Percentiles rank a stretch among this genome's conserved stretches.
phyloP scores from a whole-genome alignment of 2,797 vertebrate genomes.

The Loris lydekkerianus region DNA sequence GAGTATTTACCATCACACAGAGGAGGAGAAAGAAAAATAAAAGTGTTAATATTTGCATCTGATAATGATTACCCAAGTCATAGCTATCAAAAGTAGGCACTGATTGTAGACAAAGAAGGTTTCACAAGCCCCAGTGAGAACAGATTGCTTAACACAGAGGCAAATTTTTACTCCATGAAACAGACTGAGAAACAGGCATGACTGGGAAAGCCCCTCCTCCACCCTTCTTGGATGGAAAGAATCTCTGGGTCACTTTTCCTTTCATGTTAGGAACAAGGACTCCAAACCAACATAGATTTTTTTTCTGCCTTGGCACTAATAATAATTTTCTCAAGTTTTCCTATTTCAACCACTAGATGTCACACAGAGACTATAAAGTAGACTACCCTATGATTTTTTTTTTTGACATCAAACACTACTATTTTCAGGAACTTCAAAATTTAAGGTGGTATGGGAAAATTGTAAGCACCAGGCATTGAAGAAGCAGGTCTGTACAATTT shows the following conservation, averaged over 20 bases:
- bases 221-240: background rate
- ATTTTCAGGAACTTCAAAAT: conserved; percentile 1
- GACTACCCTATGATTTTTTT: background rate
- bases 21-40: background rate
- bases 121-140: background rate
- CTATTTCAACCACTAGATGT: conserved; percentile 80
- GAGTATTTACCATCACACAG: background rate
- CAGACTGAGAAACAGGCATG: conserved; percentile 17
- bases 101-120: background rate
- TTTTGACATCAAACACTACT: background rate
- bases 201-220: background rate
- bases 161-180: background rate
- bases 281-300: background rate
- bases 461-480: background rate
- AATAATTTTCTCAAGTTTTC: conserved; percentile 45
- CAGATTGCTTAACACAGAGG: background rate
- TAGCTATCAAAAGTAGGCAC: background rate
- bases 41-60: conserved; percentile 6
- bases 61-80: background rate
- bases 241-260: background rate
- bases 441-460: conserved; percentile 80
- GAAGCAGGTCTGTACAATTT: background rate
- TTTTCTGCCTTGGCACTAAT: background rate
- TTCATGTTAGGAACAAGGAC: background rate
- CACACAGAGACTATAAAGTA: conserved; percentile 70